Conservation (phyloP, 2,113 vertebrate genomes). For the Puffinus mauretanicus region DNA sequence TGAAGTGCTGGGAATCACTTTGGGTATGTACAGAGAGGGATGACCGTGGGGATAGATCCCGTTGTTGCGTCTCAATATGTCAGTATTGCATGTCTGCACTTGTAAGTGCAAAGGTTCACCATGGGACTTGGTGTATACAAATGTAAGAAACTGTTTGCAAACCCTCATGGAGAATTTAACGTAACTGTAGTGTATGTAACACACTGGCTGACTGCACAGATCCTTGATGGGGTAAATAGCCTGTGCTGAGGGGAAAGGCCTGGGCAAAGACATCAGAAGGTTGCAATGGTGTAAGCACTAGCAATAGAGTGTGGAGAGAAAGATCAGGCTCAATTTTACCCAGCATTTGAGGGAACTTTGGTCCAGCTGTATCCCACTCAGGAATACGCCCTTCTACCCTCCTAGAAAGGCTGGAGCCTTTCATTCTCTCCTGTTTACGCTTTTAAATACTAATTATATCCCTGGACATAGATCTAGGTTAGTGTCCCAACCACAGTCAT, state of each 20-base stretch:
- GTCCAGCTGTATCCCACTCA: neutral
- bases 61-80: accelerated
- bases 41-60: neutral
- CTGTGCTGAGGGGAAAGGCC: neutral
- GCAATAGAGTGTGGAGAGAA: neutral
- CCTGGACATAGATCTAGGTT: neutral
- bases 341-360: neutral
- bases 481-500: neutral
- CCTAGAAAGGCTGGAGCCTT: neutral
- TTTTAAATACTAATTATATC: neutral
- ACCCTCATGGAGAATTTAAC: neutral
- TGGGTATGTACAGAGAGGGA: neutral
- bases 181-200: neutral
- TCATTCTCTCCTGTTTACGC: neutral
- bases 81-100: neutral
- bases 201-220: neutral
- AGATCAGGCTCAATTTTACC: neutral
- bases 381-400: neutral
- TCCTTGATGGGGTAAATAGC: neutral
- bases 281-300: neutral
- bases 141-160: neutral
- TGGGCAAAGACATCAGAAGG: neutral
- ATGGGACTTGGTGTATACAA: neutral
- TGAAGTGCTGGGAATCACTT: neutral
- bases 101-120: neutral